Evolutionary conservation across 2,888 invertebrate genomes (phyloP).

Genomic region (Norana najaformis): DNA sequence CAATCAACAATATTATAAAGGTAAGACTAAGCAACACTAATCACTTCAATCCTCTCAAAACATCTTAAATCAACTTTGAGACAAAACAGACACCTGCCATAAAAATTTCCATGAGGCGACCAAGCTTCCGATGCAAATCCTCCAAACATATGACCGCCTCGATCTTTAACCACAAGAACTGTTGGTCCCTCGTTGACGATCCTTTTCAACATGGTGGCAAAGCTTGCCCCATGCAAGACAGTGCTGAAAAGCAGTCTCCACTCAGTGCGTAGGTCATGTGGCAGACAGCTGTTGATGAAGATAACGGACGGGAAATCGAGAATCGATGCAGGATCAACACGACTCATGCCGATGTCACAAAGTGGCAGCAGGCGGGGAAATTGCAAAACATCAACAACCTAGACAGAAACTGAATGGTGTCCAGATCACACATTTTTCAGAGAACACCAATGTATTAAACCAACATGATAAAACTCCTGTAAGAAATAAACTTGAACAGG

Average conservation of each 20-base stretch:
- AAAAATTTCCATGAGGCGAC: slow-evolving; percentile 57
- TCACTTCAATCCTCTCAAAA: not conserved
- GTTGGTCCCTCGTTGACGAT: slow-evolving; percentile 65
- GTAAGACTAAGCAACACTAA: not conserved
- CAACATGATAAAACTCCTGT: not conserved
- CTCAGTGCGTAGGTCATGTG: slow-evolving; percentile 74
- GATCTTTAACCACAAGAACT: slow-evolving; percentile 76
- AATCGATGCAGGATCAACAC: slow-evolving; percentile 44
- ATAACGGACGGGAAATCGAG: slow-evolving; percentile 53
- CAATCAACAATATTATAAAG: not conserved
- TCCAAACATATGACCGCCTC: slow-evolving; percentile 82
- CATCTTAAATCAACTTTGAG: not conserved
- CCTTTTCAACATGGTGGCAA: slow-evolving; percentile 64
- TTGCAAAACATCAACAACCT: not conserved
- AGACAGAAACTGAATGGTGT: not conserved
- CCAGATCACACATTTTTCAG: not conserved
- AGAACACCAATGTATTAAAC: not conserved
- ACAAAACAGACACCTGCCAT: not conserved
- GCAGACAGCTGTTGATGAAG: slow-evolving; percentile 75
- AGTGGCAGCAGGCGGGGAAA: not conserved
- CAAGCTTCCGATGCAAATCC: slow-evolving; percentile 83
- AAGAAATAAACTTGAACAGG: not conserved
- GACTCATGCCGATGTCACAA: not conserved
- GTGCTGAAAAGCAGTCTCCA: slow-evolving; percentile 75
- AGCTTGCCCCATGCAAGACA: slow-evolving; percentile 75